phyloP scores from a whole-genome alignment of 30 jellyfish, hydroid and myxozoan species.

The Clytia hemisphaerica region DNA sequence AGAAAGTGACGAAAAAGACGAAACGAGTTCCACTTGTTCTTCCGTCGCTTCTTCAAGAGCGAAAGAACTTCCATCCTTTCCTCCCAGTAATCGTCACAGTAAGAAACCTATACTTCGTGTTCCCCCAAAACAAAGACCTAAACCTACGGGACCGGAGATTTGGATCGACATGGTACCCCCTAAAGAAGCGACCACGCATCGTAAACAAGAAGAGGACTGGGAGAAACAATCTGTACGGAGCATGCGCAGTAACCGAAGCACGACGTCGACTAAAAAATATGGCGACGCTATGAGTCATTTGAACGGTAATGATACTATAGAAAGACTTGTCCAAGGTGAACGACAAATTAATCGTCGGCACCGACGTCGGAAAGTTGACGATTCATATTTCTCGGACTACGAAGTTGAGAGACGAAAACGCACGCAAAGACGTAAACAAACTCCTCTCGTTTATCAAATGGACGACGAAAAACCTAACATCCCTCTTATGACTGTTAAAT shows the following conservation, averaged over 20 bases:
- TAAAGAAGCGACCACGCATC: constrained; percentile 55
- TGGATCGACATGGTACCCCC: constrained; percentile 99
- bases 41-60: constrained; percentile 22
- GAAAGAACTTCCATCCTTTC: constrained; percentile 76
- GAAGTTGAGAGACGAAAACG: constrained; percentile 91
- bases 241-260: neutral
- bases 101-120: constrained; percentile 80
- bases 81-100: constrained; percentile 64
- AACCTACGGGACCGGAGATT: constrained; percentile 58
- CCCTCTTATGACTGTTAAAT: constrained; percentile 23
- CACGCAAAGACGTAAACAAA: constrained; percentile 65
- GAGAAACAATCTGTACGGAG: constrained; percentile 49
- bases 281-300: constrained; percentile 12
- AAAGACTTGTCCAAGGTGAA: constrained; percentile 29
- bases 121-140: constrained; percentile 72
- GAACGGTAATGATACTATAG: constrained; percentile 35
- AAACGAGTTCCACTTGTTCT: constrained; percentile 73
- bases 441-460: constrained; percentile 44
- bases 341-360: constrained; percentile 38
- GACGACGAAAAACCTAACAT: constrained; percentile 46
- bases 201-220: constrained; percentile 24
- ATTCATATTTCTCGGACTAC: constrained; percentile 76
- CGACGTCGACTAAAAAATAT: neutral
- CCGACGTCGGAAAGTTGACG: constrained; percentile 69
- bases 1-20: constrained; percentile 93